phyloP scores from a whole-genome alignment of 37 sponge, comb jelly and placozoan species.

The Spongilla lacustris region DNA sequence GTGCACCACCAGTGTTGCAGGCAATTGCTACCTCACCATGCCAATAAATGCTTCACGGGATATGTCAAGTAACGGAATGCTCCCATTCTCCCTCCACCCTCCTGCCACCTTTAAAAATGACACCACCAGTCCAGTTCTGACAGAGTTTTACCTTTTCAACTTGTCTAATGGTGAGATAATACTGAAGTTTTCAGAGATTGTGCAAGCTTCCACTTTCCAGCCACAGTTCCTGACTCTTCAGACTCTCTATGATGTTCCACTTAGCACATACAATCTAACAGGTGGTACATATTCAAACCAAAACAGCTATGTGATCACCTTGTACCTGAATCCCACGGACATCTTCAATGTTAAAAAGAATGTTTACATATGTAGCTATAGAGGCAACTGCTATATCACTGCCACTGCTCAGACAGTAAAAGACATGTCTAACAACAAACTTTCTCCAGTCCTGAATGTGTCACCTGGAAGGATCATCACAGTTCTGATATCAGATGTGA shows the following conservation, averaged over 20 bases:
- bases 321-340: conserved; percentile 54
- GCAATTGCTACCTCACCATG: conserved; percentile 72
- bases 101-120: conserved; percentile 68
- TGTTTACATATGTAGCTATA: conserved; percentile 70
- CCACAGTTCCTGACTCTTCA: conserved; percentile 64
- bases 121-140: conserved; percentile 65
- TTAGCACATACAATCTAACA: conserved; percentile 39
- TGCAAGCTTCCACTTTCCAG: conserved; percentile 59
- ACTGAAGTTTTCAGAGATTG: conserved; percentile 80
- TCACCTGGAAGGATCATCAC: conserved; percentile 81
- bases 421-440: conserved; percentile 70
- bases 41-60: conserved; percentile 72
- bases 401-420: conserved; percentile 27
- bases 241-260: conserved; percentile 71
- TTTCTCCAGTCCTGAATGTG: conserved; percentile 42
- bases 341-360: conserved; percentile 57
- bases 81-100: conserved; percentile 14
- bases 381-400: conserved; percentile 85
- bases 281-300: conserved; percentile 36
- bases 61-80: conserved; percentile 71
- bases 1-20: conserved; percentile 47
- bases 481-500: conserved; percentile 46
- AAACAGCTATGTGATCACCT: conserved; percentile 41
- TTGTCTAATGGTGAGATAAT: conserved; percentile 73
- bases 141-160: conserved; percentile 69